phyloP scores from a whole-genome alignment of 2,113 vertebrate genomes.

The Nicator chloris region DNA sequence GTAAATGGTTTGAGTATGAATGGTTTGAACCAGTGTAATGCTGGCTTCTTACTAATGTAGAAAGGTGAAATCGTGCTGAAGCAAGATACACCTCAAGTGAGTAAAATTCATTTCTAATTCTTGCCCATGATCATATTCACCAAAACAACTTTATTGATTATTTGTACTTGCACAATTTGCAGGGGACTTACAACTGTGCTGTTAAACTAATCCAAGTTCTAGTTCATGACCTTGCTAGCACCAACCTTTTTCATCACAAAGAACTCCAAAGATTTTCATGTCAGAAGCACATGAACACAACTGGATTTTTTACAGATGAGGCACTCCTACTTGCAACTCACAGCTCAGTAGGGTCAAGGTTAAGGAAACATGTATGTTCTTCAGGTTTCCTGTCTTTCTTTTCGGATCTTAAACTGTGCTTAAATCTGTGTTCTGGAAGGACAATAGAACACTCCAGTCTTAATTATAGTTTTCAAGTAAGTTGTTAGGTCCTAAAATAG shows the following conservation, averaged over 20 bases:
- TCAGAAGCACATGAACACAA: neutral
- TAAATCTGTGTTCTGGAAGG: neutral
- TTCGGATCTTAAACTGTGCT: neutral
- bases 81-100: neutral
- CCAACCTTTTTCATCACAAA: neutral
- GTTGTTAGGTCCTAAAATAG: neutral
- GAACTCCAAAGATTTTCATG: neutral
- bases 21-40: neutral
- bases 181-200: neutral
- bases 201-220: neutral
- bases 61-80: neutral
- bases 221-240: neutral
- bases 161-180: neutral
- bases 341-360: neutral
- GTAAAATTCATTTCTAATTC: neutral
- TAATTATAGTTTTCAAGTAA: neutral
- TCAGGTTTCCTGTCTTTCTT: neutral
- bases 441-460: neutral
- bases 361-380: neutral
- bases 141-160: neutral
- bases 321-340: neutral
- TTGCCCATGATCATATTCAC: fast-evolving
- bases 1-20: neutral
- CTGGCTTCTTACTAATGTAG: neutral
- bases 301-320: neutral